Conservation (phyloP, 2,888 invertebrate genomes). For the Brenthis daphne region DNA sequence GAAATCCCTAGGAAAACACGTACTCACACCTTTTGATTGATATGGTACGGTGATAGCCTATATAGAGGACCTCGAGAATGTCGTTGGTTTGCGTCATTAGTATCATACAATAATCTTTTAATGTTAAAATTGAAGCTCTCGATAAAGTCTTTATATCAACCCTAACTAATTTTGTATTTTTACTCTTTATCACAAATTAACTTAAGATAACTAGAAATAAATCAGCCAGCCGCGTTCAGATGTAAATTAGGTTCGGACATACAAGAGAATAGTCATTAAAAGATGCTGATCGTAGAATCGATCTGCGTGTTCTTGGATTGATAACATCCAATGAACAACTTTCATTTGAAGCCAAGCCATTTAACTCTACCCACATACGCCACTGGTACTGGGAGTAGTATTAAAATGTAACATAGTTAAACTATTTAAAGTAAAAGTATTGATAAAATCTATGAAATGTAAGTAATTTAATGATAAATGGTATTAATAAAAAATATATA, state of each 20-base stretch:
- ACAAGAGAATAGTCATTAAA: constrained; percentile 40
- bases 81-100: too few relatives aligned
- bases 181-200: not conserved
- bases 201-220: not conserved
- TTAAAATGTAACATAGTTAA: constrained; percentile 56
- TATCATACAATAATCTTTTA: too few relatives aligned
- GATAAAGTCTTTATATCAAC: too few relatives aligned
- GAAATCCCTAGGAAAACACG: too few relatives aligned
- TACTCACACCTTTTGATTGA: too few relatives aligned
- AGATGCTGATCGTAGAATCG: constrained; percentile 57
- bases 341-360: constrained; percentile 66
- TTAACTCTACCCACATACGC: constrained; percentile 72
- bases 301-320: constrained; percentile 68
- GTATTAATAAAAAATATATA: not conserved
- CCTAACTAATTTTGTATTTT: not conserved
- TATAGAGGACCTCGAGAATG: too few relatives aligned
- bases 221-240: constrained; percentile 26
- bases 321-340: constrained; percentile 77
- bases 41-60: too few relatives aligned
- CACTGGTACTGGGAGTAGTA: constrained; percentile 51
- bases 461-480: not conserved
- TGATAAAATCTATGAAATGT: not conserved
- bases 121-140: too few relatives aligned
- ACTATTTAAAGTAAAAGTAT: not conserved
- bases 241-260: constrained; percentile 36